Percentiles rank a stretch among this genome's conserved stretches.
phyloP scores from a whole-genome alignment of 2,888 invertebrate genomes.

The Polydrusus cervinus region DNA sequence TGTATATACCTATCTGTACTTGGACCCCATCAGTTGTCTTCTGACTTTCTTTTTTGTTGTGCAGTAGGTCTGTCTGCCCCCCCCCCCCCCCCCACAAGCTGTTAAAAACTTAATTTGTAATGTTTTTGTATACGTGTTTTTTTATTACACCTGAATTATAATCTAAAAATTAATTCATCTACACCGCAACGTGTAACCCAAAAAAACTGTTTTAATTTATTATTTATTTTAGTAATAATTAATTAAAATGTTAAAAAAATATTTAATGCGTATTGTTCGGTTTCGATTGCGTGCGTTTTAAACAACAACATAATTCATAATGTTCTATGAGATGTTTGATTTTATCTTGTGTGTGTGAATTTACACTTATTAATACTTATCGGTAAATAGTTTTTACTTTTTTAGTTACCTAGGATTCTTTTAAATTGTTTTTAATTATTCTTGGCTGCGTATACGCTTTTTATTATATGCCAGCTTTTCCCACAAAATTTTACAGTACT shows the following conservation, averaged over 20 bases:
- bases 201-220: background rate
- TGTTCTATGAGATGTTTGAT: constrained; percentile 45
- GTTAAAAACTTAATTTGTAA: no score
- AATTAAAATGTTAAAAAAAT: constrained; percentile 15
- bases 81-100: no score
- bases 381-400: constrained; percentile 26
- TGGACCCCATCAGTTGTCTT: no score
- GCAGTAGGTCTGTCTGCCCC: no score
- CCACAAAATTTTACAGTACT: constrained; percentile 45
- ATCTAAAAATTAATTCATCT: no score
- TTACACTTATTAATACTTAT: constrained; percentile 51
- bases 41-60: no score
- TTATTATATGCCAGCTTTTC: constrained; percentile 34
- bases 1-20: no score
- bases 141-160: no score
- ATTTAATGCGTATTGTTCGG: constrained; percentile 39
- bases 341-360: constrained; percentile 50
- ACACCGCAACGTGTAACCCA: background rate
- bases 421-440: constrained; percentile 47
- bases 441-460: constrained; percentile 16
- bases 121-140: no score
- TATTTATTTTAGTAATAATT: constrained; percentile 19
- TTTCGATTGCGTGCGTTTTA: constrained; percentile 51
- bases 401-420: constrained; percentile 6
- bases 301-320: constrained; percentile 44